Evolutionary conservation across 2,113 vertebrate species (phyloP), one percentile per base, ranked within the genome.

Genomic region (Crotalus viridis): DNA sequence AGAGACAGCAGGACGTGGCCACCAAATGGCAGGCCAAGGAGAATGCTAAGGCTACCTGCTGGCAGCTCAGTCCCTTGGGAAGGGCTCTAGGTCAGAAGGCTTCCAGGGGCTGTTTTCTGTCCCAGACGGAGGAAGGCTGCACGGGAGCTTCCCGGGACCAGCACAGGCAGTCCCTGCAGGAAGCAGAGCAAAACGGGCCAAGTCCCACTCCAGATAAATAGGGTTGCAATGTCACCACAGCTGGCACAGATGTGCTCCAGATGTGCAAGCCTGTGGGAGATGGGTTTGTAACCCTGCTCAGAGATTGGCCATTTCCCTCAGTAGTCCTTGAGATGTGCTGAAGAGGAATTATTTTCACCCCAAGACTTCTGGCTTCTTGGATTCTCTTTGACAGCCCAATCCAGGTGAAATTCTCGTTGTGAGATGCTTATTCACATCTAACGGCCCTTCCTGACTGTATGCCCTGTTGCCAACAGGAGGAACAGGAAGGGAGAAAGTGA

Each of bases 351-450:
- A 33, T 10, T 2, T 74, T 46, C 2, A 92, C 48, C 48, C 59
- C 28, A 90, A 4, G 89, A 91, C 46, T 93, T 26, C 54, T 90
- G 7, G 10, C 19, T 92, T 51, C 57, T 93, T 57, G 12, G 87
- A 33, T 89, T 74, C 81, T 85, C 85, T 17, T 4, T 0, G 0
- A 12, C 69, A 94, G 93, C 88, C 85, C 56, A 56, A 56, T 19
- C 94, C 89, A 94, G 95, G 91, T 51, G 93, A 92, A 69, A 69
- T n/a, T 69, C 28, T 33, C 5, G 13, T 17, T n/a, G 4, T 69
- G 64, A 33, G 13, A 74, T 33, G 64, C 64, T n/a, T 74, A 33
- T 74, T 33, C 64, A 74, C 12, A 17, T 74, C 12, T 5, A 74
- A 13, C 0, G 2, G 64, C 0, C 3, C 17, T 54, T 51, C 24